Percentiles rank a stretch among this genome's conserved stretches.
phyloP scores from a whole-genome alignment of 2,113 vertebrate species.

The Phyllostomus hastatus region DNA sequence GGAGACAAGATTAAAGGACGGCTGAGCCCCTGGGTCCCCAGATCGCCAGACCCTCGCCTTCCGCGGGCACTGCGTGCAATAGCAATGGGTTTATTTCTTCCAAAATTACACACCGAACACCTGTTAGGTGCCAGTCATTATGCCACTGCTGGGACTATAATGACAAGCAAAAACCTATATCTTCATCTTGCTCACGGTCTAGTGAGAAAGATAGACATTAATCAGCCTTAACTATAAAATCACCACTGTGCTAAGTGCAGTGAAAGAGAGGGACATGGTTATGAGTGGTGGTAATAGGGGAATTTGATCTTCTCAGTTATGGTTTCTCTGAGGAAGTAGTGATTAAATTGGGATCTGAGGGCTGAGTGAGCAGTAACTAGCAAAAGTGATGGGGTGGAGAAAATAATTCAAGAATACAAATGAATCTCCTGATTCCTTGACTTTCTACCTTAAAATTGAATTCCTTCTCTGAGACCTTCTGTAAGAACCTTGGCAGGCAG shows the following conservation, averaged over 20 bases:
- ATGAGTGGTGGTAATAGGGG: not conserved
- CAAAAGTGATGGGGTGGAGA: not conserved
- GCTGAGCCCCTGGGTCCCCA: not conserved
- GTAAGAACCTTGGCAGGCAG: not conserved
- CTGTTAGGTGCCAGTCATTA: not conserved
- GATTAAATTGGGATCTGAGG: not conserved
- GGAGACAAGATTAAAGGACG: not conserved
- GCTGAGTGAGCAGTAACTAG: not conserved
- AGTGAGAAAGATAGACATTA: not conserved
- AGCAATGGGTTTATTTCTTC: not conserved
- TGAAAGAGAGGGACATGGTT: not conserved
- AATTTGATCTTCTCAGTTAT: not conserved
- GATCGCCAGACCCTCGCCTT: not conserved
- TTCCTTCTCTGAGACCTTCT: not conserved
- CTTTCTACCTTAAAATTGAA: not conserved
- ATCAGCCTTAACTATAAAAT: not conserved
- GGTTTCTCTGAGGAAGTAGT: not conserved
- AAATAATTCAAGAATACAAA: not conserved
- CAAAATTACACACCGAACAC: not conserved
- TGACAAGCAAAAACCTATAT: not conserved
- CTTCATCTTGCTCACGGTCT: not conserved
- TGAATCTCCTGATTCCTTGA: not conserved
- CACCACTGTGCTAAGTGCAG: not conserved
- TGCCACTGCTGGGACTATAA: not conserved
- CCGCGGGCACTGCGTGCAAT: no score